Base-by-base conservation (phyloP, 2,888 invertebrate species). In the Epirrita christyi region DNA sequence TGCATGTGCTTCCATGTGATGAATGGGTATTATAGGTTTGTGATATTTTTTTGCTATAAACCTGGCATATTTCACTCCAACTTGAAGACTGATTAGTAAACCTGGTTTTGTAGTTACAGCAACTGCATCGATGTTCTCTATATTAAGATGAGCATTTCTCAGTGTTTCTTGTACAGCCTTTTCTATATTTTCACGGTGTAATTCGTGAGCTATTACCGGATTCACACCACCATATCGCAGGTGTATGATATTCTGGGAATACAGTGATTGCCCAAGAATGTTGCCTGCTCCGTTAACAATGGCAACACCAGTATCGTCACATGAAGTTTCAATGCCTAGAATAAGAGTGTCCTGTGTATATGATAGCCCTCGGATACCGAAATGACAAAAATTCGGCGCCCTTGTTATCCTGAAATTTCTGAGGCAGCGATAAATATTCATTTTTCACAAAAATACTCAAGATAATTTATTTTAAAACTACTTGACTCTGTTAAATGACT, bases 1-100 rank as follows among this genome's bases (percentile, higher is more conserved):
- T 4, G 99, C 98, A 93, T 99, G 99, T 1, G 99, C 99, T 92
- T 99, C 96, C 99, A 99, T 99, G 74, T 99, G 99, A 92, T 99
- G 99, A 58, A 99, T 95, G 0, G 99, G 98, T 78, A 99, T 97
- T 63, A 99, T 88, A 0, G 98, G 98, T 80, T 96, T 97, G 0
- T 93, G 86, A 63, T 94, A 90, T 50, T 89, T 86, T 66, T 89
- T 92, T 14, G 96, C 94, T 46, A 98, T 82, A 74, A 95, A 93
- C 74, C 95, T 96, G 0, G 97, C 97, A 93, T 97, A 97, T 65
- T 95, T 94, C 41, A 95, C 88, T 34, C 99, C 99, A 60, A 98
- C 94, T 58, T 92, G 67, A 51, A 99, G 89, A 55, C 97, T 97
- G 51, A 96, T 74, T 0, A 94, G 85, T 63, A 98, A 84, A n/a